Evolutionary conservation across 2,797 vertebrate genomes (phyloP).

Genomic region (Telmatherina bonti): DNA sequence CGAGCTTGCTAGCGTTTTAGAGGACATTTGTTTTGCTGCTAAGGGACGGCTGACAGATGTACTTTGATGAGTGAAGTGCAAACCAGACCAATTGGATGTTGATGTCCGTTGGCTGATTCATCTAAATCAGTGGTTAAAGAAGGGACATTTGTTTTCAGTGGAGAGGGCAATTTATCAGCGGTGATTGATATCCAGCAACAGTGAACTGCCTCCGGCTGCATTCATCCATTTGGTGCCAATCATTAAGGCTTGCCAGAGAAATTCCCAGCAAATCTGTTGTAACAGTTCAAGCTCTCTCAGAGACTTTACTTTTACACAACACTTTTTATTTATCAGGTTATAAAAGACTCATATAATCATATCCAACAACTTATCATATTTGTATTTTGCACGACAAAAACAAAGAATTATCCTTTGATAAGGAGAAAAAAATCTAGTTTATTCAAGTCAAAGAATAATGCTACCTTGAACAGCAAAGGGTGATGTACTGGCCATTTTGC

Average conservation of each 20-base stretch:
- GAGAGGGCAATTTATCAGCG: constrained; percentile 72
- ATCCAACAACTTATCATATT: background rate
- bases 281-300: constrained; percentile 15
- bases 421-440: background rate
- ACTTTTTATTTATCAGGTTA: constrained; percentile 3
- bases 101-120: constrained; percentile 74
- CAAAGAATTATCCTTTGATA: background rate
- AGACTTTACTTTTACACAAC: constrained; percentile 5
- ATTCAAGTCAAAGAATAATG: background rate
- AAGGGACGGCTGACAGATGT: constrained; percentile 60
- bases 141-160: constrained; percentile 71
- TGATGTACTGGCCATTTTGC: background rate
- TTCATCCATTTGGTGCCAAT: constrained; percentile 73
- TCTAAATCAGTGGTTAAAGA: constrained; percentile 75
- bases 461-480: constrained; percentile 1
- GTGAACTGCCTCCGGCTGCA: constrained; percentile 66
- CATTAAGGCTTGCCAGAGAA: constrained; percentile 62
- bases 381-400: constrained; percentile 1
- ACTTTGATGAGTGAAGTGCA: constrained; percentile 62
- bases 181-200: constrained; percentile 76
- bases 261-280: constrained; percentile 39
- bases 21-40: constrained; percentile 55
- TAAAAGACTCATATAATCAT: background rate
- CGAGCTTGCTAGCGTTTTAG: constrained; percentile 25
- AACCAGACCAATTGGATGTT: constrained; percentile 57